Evolutionary conservation across 1,140 invertebrate species (phyloP).

Genomic region (Octopus bimaculoides): DNA sequence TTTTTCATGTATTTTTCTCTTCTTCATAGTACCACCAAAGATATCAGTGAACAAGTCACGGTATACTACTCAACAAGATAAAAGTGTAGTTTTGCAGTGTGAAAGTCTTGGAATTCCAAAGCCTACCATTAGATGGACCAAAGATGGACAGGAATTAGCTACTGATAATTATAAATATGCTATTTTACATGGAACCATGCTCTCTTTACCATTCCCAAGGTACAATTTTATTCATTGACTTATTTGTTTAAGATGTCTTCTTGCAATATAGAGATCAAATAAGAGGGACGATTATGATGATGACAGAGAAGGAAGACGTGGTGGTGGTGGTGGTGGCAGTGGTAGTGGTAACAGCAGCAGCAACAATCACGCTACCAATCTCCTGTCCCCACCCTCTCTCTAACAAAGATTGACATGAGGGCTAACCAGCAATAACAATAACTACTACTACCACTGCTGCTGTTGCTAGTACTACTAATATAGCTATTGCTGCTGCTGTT

Average conservation of each 20-base stretch:
- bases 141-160: slow-evolving; percentile 45
- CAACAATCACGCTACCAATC: too few species aligned
- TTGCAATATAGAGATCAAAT: too few species aligned
- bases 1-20: too few species aligned
- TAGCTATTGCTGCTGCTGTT: too few species aligned
- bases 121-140: slow-evolving; percentile 51
- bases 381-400: too few species aligned
- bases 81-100: slow-evolving; percentile 53
- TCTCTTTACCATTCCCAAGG: slow-evolving; percentile 49
- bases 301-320: background rate
- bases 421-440: too few species aligned
- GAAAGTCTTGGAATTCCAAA: slow-evolving; percentile 51
- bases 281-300: too few species aligned
- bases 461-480: too few species aligned
- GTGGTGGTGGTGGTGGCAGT: background rate
- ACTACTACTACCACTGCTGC: too few species aligned
- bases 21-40: slow-evolving; percentile 44
- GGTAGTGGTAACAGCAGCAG: too few species aligned
- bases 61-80: slow-evolving; percentile 41
- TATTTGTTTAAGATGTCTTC: too few species aligned
- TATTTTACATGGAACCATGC: slow-evolving; percentile 35
- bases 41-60: slow-evolving; percentile 35
- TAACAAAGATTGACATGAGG: too few species aligned
- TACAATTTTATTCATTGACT: slow-evolving; percentile 16
- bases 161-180: slow-evolving; percentile 37